A percentile compares a stretch with the other conserved stretches of the same genome.
phyloP scores from a whole-genome alignment of 2,797 vertebrate genomes.

The Meriones psammophilus region DNA sequence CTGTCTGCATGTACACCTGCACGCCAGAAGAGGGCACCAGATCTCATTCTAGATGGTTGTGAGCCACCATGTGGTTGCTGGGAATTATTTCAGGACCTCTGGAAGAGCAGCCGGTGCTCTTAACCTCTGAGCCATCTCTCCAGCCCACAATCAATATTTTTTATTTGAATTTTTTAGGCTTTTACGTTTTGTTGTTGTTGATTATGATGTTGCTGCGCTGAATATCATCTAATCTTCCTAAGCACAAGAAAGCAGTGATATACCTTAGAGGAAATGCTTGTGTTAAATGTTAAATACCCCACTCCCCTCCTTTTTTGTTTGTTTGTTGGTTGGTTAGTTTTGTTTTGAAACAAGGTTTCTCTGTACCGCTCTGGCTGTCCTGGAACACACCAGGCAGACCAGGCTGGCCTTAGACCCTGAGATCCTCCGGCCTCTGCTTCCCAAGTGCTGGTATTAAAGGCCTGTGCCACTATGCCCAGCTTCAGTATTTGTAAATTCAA shows the following conservation, averaged over 20 bases:
- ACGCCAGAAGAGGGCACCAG: no score
- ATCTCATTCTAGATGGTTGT: no score
- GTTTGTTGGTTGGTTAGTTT: neutral
- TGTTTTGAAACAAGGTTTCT: neutral
- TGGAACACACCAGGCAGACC: neutral
- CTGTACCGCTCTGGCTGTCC: neutral
- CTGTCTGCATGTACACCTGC: no score
- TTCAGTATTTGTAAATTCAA: conserved; percentile 1
- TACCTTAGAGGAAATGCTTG: neutral
- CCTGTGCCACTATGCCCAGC: neutral
- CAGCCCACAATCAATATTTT: neutral
- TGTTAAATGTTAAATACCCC: neutral
- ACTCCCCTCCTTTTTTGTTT: neutral
- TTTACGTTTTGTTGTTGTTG: neutral
- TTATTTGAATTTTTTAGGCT: neutral
- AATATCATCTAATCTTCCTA: conserved; percentile 5
- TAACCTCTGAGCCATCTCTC: no score
- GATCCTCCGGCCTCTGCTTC: neutral
- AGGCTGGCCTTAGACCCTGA: neutral
- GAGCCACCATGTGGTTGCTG: no score
- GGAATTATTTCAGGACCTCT: no score
- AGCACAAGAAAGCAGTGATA: neutral
- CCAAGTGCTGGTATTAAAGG: neutral
- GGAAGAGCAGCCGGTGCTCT: no score
- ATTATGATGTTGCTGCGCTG: neutral